These are phyloP conservation scores for Thysanoteuthis rhombus DNA, from an alignment of 2,888 invertebrate genomes.

Conservation along the genomic window DNA sequence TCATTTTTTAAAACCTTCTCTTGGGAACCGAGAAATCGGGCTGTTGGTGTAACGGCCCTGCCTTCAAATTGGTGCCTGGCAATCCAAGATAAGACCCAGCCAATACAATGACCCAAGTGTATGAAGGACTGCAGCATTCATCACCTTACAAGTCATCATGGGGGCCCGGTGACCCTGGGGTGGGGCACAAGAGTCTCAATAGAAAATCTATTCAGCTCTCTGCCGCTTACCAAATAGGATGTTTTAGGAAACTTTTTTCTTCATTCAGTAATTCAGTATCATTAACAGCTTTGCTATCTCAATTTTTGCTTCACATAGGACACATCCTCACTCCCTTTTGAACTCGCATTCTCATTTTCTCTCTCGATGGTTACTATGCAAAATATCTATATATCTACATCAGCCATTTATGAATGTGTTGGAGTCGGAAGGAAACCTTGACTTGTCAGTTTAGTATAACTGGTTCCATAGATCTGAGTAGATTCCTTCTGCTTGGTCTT, in stretches of 20 bases:
- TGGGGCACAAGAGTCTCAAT: no score
- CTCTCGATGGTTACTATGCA: no score
- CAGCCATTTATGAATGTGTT: no score
- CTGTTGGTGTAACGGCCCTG: background rate
- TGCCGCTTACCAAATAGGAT: background rate
- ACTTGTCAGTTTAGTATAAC: no score
- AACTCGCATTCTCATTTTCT: background rate
- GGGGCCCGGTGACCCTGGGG: background rate
- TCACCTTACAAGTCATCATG: background rate
- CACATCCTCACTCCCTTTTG: background rate
- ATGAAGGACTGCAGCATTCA: background rate
- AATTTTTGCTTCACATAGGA: no score
- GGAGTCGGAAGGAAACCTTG: no score
- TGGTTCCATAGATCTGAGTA: no score
- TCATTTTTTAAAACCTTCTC: background rate
- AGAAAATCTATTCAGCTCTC: no score
- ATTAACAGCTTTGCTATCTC: background rate
- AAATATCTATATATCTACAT: background rate
- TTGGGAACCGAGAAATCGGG: background rate
- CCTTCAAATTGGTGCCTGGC: background rate
- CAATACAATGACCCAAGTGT: background rate
- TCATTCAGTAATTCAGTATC: background rate
- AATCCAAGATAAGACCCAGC: background rate
- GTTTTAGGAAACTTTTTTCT: background rate
- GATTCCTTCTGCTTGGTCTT: no score